Base-by-base conservation (phyloP, 2,888 invertebrate species). In the Archips xylosteana region DNA sequence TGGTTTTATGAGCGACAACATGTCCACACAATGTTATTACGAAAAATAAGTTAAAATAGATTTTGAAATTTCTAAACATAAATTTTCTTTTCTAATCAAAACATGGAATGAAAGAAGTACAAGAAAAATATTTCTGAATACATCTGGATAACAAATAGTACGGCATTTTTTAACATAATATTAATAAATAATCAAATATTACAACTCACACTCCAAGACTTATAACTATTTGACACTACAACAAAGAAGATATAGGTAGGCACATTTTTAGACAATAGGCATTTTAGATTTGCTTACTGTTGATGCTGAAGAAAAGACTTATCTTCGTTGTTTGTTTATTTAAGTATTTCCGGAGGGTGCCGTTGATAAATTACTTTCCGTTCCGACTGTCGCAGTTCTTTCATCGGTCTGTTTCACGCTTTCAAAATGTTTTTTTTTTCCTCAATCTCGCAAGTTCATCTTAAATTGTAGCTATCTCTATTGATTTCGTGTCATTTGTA, bases 311-410 rank as follows among this genome's bases (percentile, higher is more conserved):
- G 69, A 76, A 78, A 80, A 81, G 81, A 82, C 80, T 83, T 85
- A 81, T 81, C 78, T 76, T 78, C 75, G 78, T 82, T 81, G 81
- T 82, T 83, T 85, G 85, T 88, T 87, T 89, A 85, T 87, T 86
- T 84, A 84, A 87, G 84, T 85, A 85, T 87, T 87, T 86, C 86
- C 86, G 83, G 85, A 86, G 87, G 87, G 85, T 81, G 81, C 81
- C 81, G 86, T 85, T 89, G 90, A 89, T 87, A 87, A 89, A 91
- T 91, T 89, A 84, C 86, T 87, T 87, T 84, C 81, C 82, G 81
- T 87, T 84, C 81, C 81, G 81, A 83, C 84, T 81, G 79, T 75
- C 79, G 75, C 77, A 76, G 81, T 79, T 78, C 79, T 78, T 71
- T 76, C 75, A 78, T 73, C 83, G 79, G 78, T 79, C 79, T 70